Evolutionary conservation across 1,140 invertebrate species (phyloP), one percentile per base, ranked within the genome.

Genomic region (Hycleus cichorii): DNA sequence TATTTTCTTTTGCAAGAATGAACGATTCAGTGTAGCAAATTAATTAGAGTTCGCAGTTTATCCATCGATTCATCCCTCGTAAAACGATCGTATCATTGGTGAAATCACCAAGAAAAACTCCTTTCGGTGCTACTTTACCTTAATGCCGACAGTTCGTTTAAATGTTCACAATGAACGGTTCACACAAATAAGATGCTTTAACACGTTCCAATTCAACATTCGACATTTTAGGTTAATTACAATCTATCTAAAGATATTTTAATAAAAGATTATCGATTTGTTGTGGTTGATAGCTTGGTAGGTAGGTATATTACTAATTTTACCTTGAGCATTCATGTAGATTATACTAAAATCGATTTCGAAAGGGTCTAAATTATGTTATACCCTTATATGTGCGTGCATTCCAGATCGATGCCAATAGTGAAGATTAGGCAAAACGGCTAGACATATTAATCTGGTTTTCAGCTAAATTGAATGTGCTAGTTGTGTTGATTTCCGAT

Each of bases 1-100:
- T 53, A 53, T 46, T 53, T 53, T 45, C 46, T 53, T 53, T 52
- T 53, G 42, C 51, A 46, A 46, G 51, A 53, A 25, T 53, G 51
- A 53, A 53, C 51, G 32, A 46, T 42, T 45, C 51, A 53, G 42
- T 53, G 46, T 45, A 53, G 42, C 46, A 53, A 53, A 53, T 53
- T 53, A 53, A 53, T 53, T 53, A 53, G 51, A 53, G 27, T 44
- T 42, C 27, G 46, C 42, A 45, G 51, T 45, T 46, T 46, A 46
- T 53, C 46, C 51, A 53, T 53, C 51, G 51, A 53, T 53, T 53
- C 32, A 32, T 53, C 51, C 51, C 45, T 45, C 42, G 51, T 53
- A 53, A 53, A 53, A 42, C 39, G 51, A 42, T 53, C 46, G 4
- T 53, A 53, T 53, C 51, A 42, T 27, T 45, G 42, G 10, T 12